phyloP scores from a whole-genome alignment of 92 coral and sea anemone genomes.

The Actinostola sp. region DNA sequence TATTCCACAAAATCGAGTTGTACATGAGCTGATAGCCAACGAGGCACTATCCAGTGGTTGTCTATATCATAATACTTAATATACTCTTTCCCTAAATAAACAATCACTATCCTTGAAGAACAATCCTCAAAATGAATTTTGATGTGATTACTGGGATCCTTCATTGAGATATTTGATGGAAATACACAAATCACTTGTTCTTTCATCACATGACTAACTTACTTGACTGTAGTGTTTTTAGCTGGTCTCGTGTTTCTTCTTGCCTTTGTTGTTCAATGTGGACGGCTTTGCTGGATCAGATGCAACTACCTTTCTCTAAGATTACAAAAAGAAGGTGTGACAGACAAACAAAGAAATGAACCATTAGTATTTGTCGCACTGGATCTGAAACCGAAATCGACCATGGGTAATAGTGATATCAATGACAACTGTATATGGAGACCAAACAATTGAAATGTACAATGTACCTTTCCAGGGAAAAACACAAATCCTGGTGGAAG shows the following conservation, averaged over 20 bases:
- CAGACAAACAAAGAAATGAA: not conserved
- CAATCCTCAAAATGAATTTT: no score
- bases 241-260: constrained; percentile 8
- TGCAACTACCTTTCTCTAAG: constrained; percentile 35
- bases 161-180: no score
- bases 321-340: not conserved
- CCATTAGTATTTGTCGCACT: no score
- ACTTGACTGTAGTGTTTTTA: constrained; percentile 6
- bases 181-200: not conserved
- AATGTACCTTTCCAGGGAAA: constrained; percentile 62
- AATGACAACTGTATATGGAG: not conserved
- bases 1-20: no score
- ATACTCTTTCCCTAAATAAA: no score
- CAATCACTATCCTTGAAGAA: no score
- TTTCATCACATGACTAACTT: not conserved
- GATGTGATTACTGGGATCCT: no score
- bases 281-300: constrained; percentile 35
- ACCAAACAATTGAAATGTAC: not conserved
- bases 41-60: no score
- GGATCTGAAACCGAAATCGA: not conserved
- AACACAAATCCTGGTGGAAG: constrained; percentile 82
- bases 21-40: no score
- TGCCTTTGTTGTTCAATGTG: constrained; percentile 27
- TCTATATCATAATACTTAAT: no score
- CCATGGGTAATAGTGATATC: not conserved